phyloP scores from a whole-genome alignment of 2,113 vertebrate species.

The Grantiella picta region DNA sequence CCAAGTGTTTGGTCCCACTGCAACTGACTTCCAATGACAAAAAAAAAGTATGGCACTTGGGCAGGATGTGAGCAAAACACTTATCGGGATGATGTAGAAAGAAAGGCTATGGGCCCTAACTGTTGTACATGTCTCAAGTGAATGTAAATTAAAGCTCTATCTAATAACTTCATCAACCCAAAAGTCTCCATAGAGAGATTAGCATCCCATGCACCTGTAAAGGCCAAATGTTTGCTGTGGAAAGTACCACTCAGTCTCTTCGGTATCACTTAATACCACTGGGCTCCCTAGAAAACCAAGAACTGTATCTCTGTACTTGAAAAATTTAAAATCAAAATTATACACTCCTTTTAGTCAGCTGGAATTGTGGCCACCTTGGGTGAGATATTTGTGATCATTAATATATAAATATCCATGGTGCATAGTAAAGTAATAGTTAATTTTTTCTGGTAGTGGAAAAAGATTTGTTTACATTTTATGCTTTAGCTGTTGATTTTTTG shows the following conservation, averaged over 20 bases:
- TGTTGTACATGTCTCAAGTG: not conserved
- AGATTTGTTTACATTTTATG: not conserved
- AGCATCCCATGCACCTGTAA: not conserved
- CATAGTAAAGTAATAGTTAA: not conserved
- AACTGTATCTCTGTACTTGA: not conserved
- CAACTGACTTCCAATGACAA: not conserved
- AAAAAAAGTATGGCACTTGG: not conserved
- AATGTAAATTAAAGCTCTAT: not conserved
- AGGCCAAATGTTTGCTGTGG: not conserved
- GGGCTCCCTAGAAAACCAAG: not conserved
- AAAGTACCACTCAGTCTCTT: not conserved
- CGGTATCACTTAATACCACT: not conserved
- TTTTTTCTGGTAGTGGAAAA: not conserved
- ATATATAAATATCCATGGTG: not conserved
- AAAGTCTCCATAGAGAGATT: not conserved
- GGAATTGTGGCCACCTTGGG: not conserved
- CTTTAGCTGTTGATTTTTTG: not conserved
- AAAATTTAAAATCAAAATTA: not conserved
- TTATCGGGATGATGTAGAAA: not conserved
- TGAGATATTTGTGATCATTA: not conserved
- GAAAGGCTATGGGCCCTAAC: not conserved
- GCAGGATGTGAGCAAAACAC: not conserved
- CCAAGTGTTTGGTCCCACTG: not conserved
- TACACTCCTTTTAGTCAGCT: not conserved
- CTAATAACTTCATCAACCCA: not conserved